Percentiles rank a stretch among this genome's conserved stretches.
Evolutionary conservation across 1,140 invertebrate species (phyloP).

Genomic region (Matsumurasca onukii): DNA sequence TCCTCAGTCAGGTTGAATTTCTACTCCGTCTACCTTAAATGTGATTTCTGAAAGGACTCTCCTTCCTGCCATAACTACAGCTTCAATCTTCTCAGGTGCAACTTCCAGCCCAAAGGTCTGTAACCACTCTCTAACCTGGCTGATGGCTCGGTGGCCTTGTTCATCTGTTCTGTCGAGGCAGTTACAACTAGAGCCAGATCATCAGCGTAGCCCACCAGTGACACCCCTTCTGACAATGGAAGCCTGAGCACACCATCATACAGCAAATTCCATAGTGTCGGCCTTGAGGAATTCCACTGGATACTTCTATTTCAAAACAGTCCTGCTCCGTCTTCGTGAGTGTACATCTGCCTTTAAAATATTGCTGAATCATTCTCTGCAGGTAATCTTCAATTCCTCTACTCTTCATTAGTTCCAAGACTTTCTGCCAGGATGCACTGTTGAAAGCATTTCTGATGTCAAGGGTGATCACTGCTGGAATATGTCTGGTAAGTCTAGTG

Average conservation of each 20-base stretch:
- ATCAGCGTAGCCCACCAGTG: not conserved
- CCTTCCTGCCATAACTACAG: not conserved
- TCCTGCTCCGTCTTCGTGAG: not conserved
- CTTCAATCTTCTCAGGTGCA: not conserved
- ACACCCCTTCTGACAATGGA: not conserved
- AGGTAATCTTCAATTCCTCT: not conserved
- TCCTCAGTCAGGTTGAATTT: not conserved
- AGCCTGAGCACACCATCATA: not conserved
- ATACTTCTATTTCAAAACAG: not conserved
- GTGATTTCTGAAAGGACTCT: not conserved
- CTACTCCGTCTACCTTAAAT: not conserved
- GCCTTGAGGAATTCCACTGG: not conserved
- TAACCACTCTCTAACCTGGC: not conserved
- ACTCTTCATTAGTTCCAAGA: not conserved
- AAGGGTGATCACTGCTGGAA: not conserved
- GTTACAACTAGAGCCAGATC: not conserved
- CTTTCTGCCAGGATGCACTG: constrained; percentile 1
- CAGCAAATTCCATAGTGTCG: not conserved
- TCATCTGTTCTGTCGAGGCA: not conserved
- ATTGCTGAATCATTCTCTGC: not conserved
- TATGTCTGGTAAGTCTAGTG: not conserved
- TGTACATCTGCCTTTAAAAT: not conserved
- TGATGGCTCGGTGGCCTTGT: not conserved
- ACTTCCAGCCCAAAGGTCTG: not conserved
- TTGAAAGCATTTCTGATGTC: constrained; percentile 8